These are phyloP conservation scores for Patella pellucida DNA, from an alignment of 2,888 invertebrate genomes.

Conservation along the genomic window DNA sequence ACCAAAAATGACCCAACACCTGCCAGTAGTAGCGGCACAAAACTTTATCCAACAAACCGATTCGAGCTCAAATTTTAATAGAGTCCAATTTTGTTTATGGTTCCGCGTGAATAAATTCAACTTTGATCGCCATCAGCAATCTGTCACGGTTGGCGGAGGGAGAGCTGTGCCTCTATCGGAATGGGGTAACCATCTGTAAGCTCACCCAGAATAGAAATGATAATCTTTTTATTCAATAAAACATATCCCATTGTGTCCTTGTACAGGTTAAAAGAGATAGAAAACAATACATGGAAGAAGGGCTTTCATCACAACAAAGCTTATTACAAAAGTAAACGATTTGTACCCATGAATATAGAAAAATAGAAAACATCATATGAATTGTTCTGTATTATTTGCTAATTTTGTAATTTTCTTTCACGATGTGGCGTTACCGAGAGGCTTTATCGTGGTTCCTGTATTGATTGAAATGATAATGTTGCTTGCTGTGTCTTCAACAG, in stretches of 20 bases:
- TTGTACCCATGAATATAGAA: too few relatives aligned
- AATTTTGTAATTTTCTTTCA: too few relatives aligned
- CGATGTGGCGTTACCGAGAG: too few relatives aligned
- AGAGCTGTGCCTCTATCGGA: not conserved
- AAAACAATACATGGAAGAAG: too few relatives aligned
- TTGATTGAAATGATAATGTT: constrained; percentile 1
- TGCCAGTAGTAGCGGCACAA: not conserved
- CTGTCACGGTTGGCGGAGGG: not conserved
- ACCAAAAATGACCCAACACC: not conserved
- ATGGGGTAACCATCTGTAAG: constrained; percentile 5
- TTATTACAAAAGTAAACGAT: too few relatives aligned
- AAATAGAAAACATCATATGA: too few relatives aligned
- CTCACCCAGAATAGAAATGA: too few relatives aligned
- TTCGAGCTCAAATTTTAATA: not conserved
- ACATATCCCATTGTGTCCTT: too few relatives aligned
- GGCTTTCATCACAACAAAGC: too few relatives aligned
- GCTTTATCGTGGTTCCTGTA: not conserved
- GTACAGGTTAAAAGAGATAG: too few relatives aligned
- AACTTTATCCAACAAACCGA: not conserved
- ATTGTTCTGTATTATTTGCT: too few relatives aligned
- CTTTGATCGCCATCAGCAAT: not conserved
- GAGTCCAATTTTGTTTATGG: not conserved
- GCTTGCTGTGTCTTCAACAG: not conserved
- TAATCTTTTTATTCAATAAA: too few relatives aligned
- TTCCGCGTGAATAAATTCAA: not conserved